Evolutionary conservation across 2,888 invertebrate species (phyloP), one percentile per base, ranked within the genome.

Genomic region (Agriopis leucophaearia): DNA sequence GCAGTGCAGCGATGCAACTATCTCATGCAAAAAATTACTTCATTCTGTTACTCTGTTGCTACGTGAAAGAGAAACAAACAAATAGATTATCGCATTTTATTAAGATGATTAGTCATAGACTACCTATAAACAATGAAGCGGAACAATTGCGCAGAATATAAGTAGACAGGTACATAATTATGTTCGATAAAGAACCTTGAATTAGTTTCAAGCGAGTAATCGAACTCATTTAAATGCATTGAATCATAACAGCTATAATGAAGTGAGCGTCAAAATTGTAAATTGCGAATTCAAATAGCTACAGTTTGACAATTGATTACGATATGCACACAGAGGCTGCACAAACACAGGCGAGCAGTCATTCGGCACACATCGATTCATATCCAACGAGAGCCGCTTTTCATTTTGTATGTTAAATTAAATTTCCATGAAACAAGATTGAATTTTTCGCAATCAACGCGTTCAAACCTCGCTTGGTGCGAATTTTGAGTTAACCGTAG

Each of bases 391-490:
- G 85, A 81, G 88, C 66, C 82, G 91, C 92, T 90, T 91, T 92
- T 92, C 93, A 93, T 93, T 94, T 92, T 88, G 91, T 88, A 92
- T 92, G 93, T 92, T 92, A 93, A 94, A 94, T 94, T 92, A 93
- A 94, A 94, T 94, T 92, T 94, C 90, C 89, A 92, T 92, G 92
- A 90, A 93, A 94, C 93, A 92, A 91, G 90, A 93, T 93, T 92
- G 92, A 92, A 93, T 92, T 94, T 94, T 93, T 92, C 90, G 92
- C 93, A 94, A 94, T 93, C 93, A 94, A 86, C 88, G 87, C 86
- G 83, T 81, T 82, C 81, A 84, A 80, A 81, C 81, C 79, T 83
- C 79, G 80, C 78, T 78, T 78, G 78, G 80, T 82, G 82, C 85
- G 81, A 85, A 84, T 84, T 87, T 83, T 79, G 79, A 66, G 50